Evolutionary conservation across 1,140 invertebrate genomes (phyloP).

Genomic region (Ostrea denselamellosa): DNA sequence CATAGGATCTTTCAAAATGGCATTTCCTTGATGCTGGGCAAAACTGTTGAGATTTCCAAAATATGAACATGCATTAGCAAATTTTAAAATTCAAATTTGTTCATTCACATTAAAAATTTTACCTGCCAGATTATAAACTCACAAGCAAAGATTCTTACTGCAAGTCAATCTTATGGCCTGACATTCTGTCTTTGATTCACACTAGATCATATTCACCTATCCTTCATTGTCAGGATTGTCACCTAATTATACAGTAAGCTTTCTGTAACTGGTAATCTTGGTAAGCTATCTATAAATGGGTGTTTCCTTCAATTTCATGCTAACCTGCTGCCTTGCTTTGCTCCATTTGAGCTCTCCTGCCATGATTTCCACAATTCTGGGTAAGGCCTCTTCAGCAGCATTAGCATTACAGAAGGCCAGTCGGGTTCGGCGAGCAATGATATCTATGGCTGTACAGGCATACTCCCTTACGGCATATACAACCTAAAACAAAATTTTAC

Average conservation of each 20-base stretch:
- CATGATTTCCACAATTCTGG: constrained; percentile 96
- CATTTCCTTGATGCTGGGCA: constrained; percentile 6
- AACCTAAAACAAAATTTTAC: constrained; percentile 80
- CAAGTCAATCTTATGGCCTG: too few species aligned
- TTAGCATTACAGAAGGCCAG: constrained; percentile 96
- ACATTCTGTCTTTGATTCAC: too few species aligned
- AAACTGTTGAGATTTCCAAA: neutral
- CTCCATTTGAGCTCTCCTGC: constrained; percentile 96
- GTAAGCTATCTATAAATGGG: neutral
- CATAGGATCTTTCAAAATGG: neutral
- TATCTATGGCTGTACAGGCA: constrained; percentile 96
- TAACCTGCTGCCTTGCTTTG: constrained; percentile 82
- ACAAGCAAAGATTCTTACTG: too few species aligned
- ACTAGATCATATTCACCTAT: too few species aligned
- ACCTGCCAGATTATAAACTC: too few species aligned
- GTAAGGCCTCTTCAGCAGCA: constrained; percentile 96
- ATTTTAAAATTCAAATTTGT: too few species aligned
- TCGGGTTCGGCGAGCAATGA: constrained; percentile 94
- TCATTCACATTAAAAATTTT: too few species aligned
- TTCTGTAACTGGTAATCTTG: neutral
- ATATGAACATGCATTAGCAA: too few species aligned
- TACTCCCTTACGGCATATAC: constrained; percentile 96
- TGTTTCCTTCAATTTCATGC: neutral
- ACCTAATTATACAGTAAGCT: too few species aligned
- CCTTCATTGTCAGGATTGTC: too few species aligned